A percentile compares a stretch with the other conserved stretches of the same genome.
Conservation (phyloP, 1,140 invertebrate species). For the Papilio machaon region DNA sequence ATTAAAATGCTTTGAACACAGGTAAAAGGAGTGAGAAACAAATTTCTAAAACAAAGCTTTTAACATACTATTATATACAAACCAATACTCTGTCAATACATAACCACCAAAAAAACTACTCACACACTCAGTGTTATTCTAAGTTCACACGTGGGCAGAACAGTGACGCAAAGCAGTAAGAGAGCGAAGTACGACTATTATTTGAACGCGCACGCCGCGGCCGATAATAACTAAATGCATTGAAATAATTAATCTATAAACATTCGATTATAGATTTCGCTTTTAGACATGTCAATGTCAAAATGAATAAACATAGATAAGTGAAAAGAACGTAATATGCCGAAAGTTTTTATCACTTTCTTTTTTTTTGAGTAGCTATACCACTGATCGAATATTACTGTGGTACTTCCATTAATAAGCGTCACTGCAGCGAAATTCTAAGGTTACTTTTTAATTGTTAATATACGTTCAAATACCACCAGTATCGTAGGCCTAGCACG, state of each 20-base stretch:
- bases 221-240: not conserved
- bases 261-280: not conserved
- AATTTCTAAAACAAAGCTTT: not conserved
- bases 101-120: not conserved
- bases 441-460: no score
- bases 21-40: not conserved
- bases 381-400: no score
- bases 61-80: slow-evolving; percentile 16
- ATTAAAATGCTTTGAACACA: no score
- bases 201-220: not conserved
- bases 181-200: not conserved
- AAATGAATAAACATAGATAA: no score
- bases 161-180: not conserved
- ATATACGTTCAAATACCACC: no score
- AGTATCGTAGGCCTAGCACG: no score
- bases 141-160: not conserved
- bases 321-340: no score
- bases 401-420: no score
- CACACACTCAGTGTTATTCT: not conserved
- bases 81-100: not conserved
- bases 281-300: not conserved
- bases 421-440: no score
- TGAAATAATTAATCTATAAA: no score
- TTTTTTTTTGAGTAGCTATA: no score
- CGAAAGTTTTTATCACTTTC: no score